Evolutionary conservation across 1,140 invertebrate species (phyloP).

Genomic region (Drosophila kurseongensis): DNA sequence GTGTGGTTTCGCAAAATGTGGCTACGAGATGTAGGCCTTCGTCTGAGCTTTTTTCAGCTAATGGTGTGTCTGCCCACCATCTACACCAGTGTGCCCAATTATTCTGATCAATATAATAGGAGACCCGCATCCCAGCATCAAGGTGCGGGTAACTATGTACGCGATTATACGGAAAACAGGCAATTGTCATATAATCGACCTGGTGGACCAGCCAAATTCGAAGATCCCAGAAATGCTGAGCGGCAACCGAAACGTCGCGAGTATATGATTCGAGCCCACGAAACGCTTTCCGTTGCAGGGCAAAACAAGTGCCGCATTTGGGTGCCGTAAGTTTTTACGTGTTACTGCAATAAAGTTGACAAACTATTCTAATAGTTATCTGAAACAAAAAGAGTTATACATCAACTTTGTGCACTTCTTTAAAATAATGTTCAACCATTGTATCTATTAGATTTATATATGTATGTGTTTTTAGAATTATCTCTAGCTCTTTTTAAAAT

Average conservation of each 20-base stretch:
- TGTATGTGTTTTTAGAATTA: too few species aligned
- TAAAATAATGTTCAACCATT: too few species aligned
- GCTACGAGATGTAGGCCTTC: slow-evolving; percentile 11
- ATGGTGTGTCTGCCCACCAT: slow-evolving; percentile 13
- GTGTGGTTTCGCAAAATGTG: slow-evolving; percentile 19
- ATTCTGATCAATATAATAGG: slow-evolving; percentile 49
- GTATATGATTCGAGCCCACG: slow-evolving; percentile 54
- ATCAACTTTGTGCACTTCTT: too few species aligned
- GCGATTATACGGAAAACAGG: slow-evolving; percentile 11
- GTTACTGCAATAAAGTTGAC: background rate
- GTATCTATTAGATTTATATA: too few species aligned
- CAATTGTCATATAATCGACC: slow-evolving; percentile 40
- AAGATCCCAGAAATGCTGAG: background rate
- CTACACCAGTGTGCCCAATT: slow-evolving; percentile 12
- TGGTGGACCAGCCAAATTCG: slow-evolving; percentile 20
- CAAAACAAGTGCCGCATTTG: slow-evolving; percentile 69
- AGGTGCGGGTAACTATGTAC: slow-evolving; percentile 1
- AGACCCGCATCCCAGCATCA: slow-evolving; percentile 15
- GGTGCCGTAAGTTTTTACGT: slow-evolving; percentile 71
- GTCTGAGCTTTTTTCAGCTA: slow-evolving; percentile 19
- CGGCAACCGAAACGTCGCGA: slow-evolving; percentile 43
- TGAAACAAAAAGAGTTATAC: too few species aligned
- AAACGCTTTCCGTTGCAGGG: slow-evolving; percentile 20
- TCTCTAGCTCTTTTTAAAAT: too few species aligned
- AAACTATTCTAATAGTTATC: background rate